Evolutionary conservation across 2,113 vertebrate species (phyloP).

Genomic region (Lates calcarifer): DNA sequence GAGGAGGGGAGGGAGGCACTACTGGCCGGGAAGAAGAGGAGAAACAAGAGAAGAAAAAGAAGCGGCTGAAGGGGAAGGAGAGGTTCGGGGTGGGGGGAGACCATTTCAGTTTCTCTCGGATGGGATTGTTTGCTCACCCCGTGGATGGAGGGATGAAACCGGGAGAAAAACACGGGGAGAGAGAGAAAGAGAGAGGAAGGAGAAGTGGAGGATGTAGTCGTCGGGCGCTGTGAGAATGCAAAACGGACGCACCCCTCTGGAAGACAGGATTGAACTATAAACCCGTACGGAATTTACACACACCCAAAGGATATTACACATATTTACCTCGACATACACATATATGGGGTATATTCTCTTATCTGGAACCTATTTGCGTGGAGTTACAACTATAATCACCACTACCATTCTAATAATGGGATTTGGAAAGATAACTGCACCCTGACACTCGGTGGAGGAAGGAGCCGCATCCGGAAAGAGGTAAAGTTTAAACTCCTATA

Average conservation of each 20-base stretch:
- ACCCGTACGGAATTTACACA: conserved; percentile 67
- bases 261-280: conserved; percentile 67
- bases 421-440: conserved; percentile 62
- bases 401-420: conserved; percentile 50
- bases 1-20: conserved; percentile 1
- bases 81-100: background rate
- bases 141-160: conserved; percentile 75
- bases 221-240: conserved; percentile 73
- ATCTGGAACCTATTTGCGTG: conserved; percentile 61
- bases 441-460: conserved; percentile 52
- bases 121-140: conserved; percentile 60
- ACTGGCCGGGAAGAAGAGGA: conserved; percentile 9
- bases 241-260: conserved; percentile 78
- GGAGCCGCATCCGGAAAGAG: conserved; percentile 34
- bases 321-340: background rate
- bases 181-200: conserved; percentile 59
- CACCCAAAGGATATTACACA: conserved; percentile 58
- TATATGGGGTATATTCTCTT: conserved; percentile 26
- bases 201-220: conserved; percentile 72
- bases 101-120: conserved; percentile 45
- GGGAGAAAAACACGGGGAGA: conserved; percentile 59
- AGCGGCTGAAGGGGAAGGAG: background rate
- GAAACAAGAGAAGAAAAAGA: conserved; percentile 12
- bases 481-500: conserved; percentile 67
- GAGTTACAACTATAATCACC: conserved; percentile 61